phyloP scores from a whole-genome alignment of 2,797 vertebrate genomes.

The Sebastolobus altivelis region DNA sequence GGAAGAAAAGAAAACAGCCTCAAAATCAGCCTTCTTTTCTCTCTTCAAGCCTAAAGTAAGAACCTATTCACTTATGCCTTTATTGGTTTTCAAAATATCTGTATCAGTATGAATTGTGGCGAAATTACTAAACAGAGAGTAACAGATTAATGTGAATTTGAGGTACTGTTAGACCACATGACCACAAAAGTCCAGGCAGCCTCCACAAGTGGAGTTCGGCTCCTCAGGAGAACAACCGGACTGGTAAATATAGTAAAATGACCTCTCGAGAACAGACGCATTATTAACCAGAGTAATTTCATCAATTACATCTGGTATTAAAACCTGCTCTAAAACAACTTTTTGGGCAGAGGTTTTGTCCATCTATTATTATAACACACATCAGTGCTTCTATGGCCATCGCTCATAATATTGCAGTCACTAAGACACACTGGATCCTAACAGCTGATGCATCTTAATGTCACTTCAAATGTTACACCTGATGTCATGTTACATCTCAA shows the following conservation, averaged over 20 bases:
- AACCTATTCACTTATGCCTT: background rate
- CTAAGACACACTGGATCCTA: constrained; percentile 47
- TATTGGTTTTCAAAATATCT: constrained; percentile 1
- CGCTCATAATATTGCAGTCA: constrained; percentile 33
- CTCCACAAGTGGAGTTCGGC: constrained; percentile 77
- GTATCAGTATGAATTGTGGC: constrained; percentile 12
- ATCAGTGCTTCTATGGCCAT: constrained; percentile 22
- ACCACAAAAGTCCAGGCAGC: constrained; percentile 78
- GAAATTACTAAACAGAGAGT: constrained; percentile 47
- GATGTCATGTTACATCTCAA: constrained; percentile 1
- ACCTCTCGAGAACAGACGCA: constrained; percentile 18
- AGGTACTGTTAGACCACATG: constrained; percentile 82
- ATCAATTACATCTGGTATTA: constrained; percentile 56
- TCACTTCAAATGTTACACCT: background rate
- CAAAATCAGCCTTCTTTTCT: constrained; percentile 83
- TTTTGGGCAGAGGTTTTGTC: constrained; percentile 18
- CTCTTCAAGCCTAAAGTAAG: constrained; percentile 95
- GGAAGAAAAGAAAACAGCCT: constrained; percentile 84
- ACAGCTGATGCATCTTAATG: constrained; percentile 51
- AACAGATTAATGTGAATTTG: constrained; percentile 82
- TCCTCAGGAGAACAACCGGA: constrained; percentile 75
- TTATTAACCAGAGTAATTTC: constrained; percentile 75
- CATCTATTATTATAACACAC: constrained; percentile 23
- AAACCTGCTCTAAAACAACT: constrained; percentile 49
- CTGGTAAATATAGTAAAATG: constrained; percentile 76